Percentiles rank a stretch among this genome's conserved stretches.
Conservation (phyloP, 2,888 invertebrate genomes). For the Linyphia triangularis region DNA sequence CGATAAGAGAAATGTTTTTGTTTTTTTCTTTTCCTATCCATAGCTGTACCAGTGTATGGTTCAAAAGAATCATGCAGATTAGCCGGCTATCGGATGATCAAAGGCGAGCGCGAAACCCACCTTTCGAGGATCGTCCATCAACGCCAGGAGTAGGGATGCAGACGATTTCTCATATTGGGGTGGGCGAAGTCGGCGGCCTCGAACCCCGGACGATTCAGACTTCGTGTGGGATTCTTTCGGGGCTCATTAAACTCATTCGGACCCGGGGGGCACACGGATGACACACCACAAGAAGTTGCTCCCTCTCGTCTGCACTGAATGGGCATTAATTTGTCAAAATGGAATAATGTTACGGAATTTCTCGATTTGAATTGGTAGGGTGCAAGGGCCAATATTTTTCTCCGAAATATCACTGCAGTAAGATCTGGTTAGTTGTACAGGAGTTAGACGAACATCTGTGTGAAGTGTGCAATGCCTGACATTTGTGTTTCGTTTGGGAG, state of each 20-base stretch:
- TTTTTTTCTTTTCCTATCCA: not conserved
- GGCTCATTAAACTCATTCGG: slow-evolving; percentile 16
- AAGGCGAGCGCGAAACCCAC: not conserved
- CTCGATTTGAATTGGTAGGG: not conserved
- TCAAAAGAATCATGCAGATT: not conserved
- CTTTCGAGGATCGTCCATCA: slow-evolving; percentile 36
- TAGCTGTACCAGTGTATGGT: not conserved
- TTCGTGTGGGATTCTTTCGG: slow-evolving; percentile 15
- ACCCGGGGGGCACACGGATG: not conserved
- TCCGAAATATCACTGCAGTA: too few relatives aligned
- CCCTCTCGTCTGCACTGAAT: not conserved
- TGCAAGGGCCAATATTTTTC: too few relatives aligned
- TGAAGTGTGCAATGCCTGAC: too few relatives aligned
- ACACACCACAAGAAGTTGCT: not conserved
- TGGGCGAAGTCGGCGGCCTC: slow-evolving; percentile 15
- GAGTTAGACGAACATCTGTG: too few relatives aligned
- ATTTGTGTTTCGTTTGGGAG: too few relatives aligned
- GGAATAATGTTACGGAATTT: not conserved
- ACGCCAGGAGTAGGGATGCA: slow-evolving; percentile 12
- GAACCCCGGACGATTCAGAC: slow-evolving; percentile 22
- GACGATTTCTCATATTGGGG: slow-evolving; percentile 34
- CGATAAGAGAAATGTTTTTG: not conserved
- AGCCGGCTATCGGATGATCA: not conserved
- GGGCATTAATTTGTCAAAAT: not conserved
- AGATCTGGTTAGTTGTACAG: too few relatives aligned